phyloP scores from a whole-genome alignment of 2,113 vertebrate genomes.

The Lamprologus tigripictilis region DNA sequence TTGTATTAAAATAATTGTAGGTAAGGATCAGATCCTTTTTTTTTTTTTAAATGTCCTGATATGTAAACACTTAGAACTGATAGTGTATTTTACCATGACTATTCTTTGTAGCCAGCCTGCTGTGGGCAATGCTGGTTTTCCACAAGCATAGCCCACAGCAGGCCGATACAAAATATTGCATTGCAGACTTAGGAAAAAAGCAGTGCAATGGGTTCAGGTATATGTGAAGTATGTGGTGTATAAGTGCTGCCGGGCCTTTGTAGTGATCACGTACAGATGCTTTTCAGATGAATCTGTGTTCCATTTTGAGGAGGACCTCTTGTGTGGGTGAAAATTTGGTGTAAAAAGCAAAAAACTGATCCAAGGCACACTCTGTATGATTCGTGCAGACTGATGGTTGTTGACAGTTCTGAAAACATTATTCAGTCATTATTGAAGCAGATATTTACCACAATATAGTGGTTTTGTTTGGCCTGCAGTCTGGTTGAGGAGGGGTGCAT shows the following conservation, averaged over 20 bases:
- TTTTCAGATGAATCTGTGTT: not conserved
- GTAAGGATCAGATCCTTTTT: not conserved
- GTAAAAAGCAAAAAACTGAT: not conserved
- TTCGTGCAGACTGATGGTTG: not conserved
- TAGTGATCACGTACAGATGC: not conserved
- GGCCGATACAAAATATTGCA: not conserved
- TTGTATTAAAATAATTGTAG: not conserved
- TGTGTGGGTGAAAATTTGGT: not conserved
- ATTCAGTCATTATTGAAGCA: not conserved
- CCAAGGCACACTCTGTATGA: not conserved
- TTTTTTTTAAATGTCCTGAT: not conserved
- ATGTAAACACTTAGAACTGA: not conserved
- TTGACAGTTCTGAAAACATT: not conserved
- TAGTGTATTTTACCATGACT: not conserved
- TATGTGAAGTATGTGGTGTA: not conserved
- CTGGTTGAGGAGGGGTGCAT: not conserved
- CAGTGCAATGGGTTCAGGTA: not conserved
- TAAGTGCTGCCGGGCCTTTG: not conserved
- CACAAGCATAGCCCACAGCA: not conserved
- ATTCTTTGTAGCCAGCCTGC: not conserved
- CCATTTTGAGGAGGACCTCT: not conserved
- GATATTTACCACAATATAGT: not conserved
- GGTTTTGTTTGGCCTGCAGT: not conserved
- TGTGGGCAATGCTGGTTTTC: not conserved
- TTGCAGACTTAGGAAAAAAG: not conserved